Conservation (phyloP, 2,888 invertebrate genomes). For the Erynnis tages region DNA sequence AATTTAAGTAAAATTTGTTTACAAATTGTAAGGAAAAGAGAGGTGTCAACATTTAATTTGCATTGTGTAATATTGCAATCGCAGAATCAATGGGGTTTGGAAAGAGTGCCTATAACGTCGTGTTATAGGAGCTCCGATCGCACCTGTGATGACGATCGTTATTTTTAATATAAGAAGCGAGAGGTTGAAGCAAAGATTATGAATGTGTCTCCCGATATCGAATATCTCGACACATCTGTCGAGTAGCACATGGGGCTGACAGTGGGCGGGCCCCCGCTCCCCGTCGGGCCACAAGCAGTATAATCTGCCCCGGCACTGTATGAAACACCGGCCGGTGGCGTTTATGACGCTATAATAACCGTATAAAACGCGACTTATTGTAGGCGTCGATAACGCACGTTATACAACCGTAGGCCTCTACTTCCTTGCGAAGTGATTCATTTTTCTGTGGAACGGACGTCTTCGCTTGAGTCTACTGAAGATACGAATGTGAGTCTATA, state of each 20-base stretch:
- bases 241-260: conserved; percentile 74
- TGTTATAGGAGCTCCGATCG: conserved; percentile 31
- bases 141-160: conserved; percentile 63
- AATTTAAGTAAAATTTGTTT: background rate
- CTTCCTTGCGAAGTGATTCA: conserved; percentile 50
- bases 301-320: conserved; percentile 78
- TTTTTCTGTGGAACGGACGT: conserved; percentile 44
- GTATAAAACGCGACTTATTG: conserved; percentile 81
- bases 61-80: background rate
- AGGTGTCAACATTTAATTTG: background rate
- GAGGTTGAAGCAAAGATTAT: conserved; percentile 76
- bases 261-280: conserved; percentile 53
- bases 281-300: conserved; percentile 67
- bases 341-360: conserved; percentile 81
- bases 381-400: conserved; percentile 77
- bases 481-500: no score
- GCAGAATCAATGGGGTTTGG: conserved; percentile 2
- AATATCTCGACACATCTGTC: conserved; percentile 80
- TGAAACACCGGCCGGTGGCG: conserved; percentile 80
- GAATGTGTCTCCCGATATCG: conserved; percentile 80
- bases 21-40: background rate
- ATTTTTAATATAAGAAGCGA: conserved; percentile 75
- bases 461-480: conserved; percentile 32
- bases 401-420: conserved; percentile 68
- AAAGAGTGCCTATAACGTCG: conserved; percentile 20